Conservation (phyloP, 2,113 vertebrate genomes). For the Apaloderma vittatum region DNA sequence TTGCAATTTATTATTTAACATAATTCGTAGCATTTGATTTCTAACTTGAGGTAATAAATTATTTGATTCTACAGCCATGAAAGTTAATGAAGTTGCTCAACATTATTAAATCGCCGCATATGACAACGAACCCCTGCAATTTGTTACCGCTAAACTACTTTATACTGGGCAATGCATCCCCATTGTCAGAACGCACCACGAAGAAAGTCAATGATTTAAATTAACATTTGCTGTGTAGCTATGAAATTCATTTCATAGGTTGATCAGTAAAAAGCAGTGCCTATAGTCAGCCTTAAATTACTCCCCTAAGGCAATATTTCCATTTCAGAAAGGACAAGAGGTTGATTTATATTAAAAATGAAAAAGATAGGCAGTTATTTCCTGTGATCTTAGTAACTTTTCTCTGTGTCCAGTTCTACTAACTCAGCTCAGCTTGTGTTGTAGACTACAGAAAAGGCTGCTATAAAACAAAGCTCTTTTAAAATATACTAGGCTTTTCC, state of each 20-base stretch:
- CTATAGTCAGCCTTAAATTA: not conserved
- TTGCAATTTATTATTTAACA: not conserved
- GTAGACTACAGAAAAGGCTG: not conserved
- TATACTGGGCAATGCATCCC: not conserved
- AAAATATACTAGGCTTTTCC: not conserved
- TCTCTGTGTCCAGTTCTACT: not conserved
- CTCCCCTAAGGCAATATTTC: not conserved
- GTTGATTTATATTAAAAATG: not conserved
- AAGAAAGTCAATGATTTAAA: not conserved
- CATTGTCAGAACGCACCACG: not conserved
- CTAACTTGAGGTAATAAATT: not conserved
- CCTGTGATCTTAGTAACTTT: not conserved
- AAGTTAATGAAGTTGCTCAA: not conserved
- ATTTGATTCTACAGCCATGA: not conserved
- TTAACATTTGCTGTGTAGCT: not conserved
- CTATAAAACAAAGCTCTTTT: conserved; percentile 15
- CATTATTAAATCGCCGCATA: not conserved
- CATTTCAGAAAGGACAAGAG: not conserved
- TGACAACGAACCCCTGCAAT: not conserved
- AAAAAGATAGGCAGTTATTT: not conserved
- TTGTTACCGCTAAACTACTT: not conserved
- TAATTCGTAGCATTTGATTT: not conserved
- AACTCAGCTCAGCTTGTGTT: not conserved
- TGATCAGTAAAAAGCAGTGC: not conserved
- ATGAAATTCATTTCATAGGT: not conserved